Evolutionary conservation across 1,140 invertebrate genomes (phyloP).

Genomic region (Zelostemma sp.): DNA sequence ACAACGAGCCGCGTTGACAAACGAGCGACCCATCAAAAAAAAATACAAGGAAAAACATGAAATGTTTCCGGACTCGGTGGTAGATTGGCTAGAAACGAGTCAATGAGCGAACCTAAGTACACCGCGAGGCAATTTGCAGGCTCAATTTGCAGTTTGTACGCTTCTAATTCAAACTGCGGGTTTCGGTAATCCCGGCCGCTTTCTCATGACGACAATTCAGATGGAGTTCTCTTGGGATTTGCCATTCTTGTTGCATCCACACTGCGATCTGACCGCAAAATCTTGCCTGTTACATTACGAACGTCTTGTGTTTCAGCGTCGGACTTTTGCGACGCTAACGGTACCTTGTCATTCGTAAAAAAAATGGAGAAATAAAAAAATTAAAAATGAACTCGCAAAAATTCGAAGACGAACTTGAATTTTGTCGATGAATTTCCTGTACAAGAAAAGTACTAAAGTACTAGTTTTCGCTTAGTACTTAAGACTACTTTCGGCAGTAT

Average conservation of each 20-base stretch:
- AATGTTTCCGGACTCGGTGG: conserved; percentile 33
- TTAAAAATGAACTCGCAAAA: too few species aligned
- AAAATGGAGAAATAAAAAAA: background rate
- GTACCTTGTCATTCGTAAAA: background rate
- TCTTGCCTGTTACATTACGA: conserved; percentile 57
- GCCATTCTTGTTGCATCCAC: conserved; percentile 41
- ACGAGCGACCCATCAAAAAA: background rate
- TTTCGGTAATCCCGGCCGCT: conserved; percentile 61
- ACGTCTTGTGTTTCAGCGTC: conserved; percentile 36
- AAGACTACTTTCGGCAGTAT: too few species aligned
- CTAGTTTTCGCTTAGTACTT: too few species aligned
- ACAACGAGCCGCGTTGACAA: background rate
- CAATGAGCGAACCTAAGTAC: conserved; percentile 45
- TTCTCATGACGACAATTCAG: conserved; percentile 64
- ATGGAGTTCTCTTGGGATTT: conserved; percentile 44
- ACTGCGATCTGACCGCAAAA: conserved; percentile 55
- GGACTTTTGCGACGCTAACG: conserved; percentile 15
- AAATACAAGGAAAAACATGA: conserved; percentile 5
- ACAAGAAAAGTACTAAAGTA: too few species aligned
- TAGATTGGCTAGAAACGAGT: conserved; percentile 31
- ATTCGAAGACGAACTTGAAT: too few species aligned
- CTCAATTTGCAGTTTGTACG: conserved; percentile 60
- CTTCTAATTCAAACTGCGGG: conserved; percentile 66
- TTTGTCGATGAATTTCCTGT: too few species aligned
- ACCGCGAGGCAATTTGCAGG: conserved; percentile 60